Base-by-base conservation (phyloP, 2,113 vertebrate species). In the Neogale vison region DNA sequence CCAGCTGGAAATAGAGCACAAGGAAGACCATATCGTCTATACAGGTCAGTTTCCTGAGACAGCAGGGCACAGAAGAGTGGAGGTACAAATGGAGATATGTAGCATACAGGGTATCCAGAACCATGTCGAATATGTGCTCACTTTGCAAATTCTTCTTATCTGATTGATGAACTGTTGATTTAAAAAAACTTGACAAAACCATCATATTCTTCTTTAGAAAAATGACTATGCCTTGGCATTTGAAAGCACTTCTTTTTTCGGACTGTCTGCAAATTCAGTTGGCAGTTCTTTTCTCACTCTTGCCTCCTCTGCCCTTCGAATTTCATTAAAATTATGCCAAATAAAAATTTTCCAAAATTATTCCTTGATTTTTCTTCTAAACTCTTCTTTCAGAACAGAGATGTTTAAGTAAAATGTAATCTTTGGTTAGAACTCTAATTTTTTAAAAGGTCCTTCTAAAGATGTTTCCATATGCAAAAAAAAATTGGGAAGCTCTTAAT, bases 181-280 rank as follows among this genome's bases (percentile, higher is more conserved):
- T 96, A 29, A 47, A 52, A 83, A 83, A 57, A 61, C n/a, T 83
- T 76, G 42, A 83, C 52, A 94, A 83, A 96, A 57, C 11, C 50
- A 79, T 91, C 50, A 55, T 88, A 82, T 88, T 91, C 50, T 91
- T 42, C 88, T 77, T 84, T 83, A 84, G 82, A 94, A 82, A 36
- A 79, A 84, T 96, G 45, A 97, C 67, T 95, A 20, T 87, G 50
- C 74, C 87, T 77, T 91, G 81, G 47, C 69, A 93, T 90, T 96
- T 86, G 82, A 90, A 94, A 95, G 42, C 36, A 87, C 36, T 90
- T 96, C 71, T 61, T 71, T 97, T 87, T 93, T 63, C 80, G 31
- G 42, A 89, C 24, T 21, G 88, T 96, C 71, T 95, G 57, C 59
- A 93, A 88, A 93, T 92, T 84, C 63, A 61, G 24, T 50, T 90